Base-by-base conservation (phyloP, 1,140 invertebrate genomes). In the Nebria ingens region DNA sequence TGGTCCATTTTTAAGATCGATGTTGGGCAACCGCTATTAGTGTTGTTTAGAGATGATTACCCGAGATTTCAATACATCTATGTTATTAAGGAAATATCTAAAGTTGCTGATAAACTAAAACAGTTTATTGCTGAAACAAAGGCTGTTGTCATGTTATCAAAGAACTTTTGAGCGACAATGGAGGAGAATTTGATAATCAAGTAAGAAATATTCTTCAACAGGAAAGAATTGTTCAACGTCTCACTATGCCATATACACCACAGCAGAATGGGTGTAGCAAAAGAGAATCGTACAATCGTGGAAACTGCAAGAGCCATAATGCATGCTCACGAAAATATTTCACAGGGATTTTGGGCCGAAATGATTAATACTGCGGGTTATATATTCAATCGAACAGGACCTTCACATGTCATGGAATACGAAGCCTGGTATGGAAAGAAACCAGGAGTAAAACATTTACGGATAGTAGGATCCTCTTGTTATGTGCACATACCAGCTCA, bases 191-290 rank as follows among this genome's bases (percentile, higher is more conserved):
- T n/a, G 25, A 34, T n/a, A 34, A n/a, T 34, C 6, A 6, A 34
- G 25, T 34, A 6, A 34, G n/a, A n/a, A 6, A n/a, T 9, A 34
- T 34, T 34, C 25, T 34, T n/a, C 6, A n/a, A 6, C 6, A 34
- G n/a, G 6, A n/a, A 9, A n/a, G 25, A 6, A 34, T 34, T n/a
- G n/a, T 9, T 6, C 25, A 34, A 34, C 6, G 6, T 6, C 6
- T 34, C 25, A 34, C 25, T 38, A 64, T 61, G 1, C 58, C 64
- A 0, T 64, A 67, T 21, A 66, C 65, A 0, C 68, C 65, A 2
- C 59, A 73, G 55, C 67, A 71, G 57, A 76, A 76, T 59, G 71
- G 73, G 63, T 0, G 64, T 68, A 11, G 74, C 76, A 57, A 59
- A 70, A 53, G 64, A 67, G 40, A 70, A 68, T 21, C 42, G 64